Base-by-base conservation (phyloP, 2,113 vertebrate genomes). In the Elephas maximus region DNA sequence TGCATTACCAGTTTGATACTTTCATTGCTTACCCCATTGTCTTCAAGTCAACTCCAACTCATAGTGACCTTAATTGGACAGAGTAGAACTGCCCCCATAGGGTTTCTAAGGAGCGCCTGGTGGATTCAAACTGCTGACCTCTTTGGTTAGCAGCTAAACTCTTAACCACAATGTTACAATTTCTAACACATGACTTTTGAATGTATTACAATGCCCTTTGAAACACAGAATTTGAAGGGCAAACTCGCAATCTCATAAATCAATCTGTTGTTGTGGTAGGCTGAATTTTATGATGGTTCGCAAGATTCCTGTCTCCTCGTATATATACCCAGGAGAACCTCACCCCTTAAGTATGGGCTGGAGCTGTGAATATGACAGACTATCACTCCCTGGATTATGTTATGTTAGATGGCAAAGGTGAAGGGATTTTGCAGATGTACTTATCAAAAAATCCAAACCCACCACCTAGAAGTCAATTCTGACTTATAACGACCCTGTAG, bases 141-240 rank as follows among this genome's bases (percentile, higher is more conserved):
- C 37, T 37, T 37, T 37, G 37, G 37, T 37, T 37, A 37, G 37
- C 37, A 37, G 37, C 37, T 37, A 37, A 37, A 37, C 37, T 37
- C 37, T 37, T 37, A 37, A 37, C 37, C 37, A 37, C 30, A 78
- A 76, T 79, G n/a, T 77, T 95, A 83, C 93, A 90, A 88, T 94
- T 95, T 92, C 51, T 30, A 90, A 62, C 51, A 18, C 18, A 53
- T 90, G 17, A n/a, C 90, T 81, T 96, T 93, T 63, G n/a, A 94
- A 95, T 37, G 63, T 28, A 80, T 71, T 88, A 73, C 0, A 88
- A 12, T 88, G 14, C 41, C 79, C 57, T 79, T 94, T 92, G 84
- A 94, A 92, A 93, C 51, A 71, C 2, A 91, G 4, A 74, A 51
- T 60, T 85, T 77, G 12, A 94, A 63, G 33, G 77, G 24, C 7